Evolutionary conservation across 2,888 invertebrate species (phyloP), one percentile per base, ranked within the genome.

Genomic region (Hyppa rectilinea): DNA sequence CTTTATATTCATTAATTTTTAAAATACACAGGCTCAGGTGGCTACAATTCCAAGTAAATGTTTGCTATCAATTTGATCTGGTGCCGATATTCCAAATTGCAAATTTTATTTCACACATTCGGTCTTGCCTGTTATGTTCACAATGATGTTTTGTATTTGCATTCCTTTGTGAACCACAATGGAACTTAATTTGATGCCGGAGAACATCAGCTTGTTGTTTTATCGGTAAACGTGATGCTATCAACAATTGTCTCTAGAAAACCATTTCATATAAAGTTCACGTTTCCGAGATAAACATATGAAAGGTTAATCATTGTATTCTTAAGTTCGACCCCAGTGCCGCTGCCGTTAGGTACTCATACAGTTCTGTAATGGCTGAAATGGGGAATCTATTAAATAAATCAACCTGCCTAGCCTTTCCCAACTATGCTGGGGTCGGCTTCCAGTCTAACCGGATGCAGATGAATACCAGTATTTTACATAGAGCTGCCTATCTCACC

Each of bases 161-260:
- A 72, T 77, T 72, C 72, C 78, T 79, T 79, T 79, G 81, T 79
- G 43, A 47, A 36, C 66, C 36, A 72, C 78, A 77, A 72, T 67
- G 52, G 62, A 67, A 77, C 60, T 67, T 81, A 77, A 77, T 72
- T 81, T 67, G 63, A 81, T 64, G 72, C 60, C 62, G 34, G 45
- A 56, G 50, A 78, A 75, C 80, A 67, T 64, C 31, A 47, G 45
- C 60, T 60, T 61, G 72, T 77, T 77, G 78, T 78, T 81, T 53
- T 40, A 56, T 31, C 40, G 40, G 40, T 4, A 38, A 63, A 64
- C 81, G 81, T 81, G 78, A 64, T 58, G 58, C 62, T 38, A 45
- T 76, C 53, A 43, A 59, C 71, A 75, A 59, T 60, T 71, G 64
- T 71, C 65, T 40, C 47, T 59, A 63, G 55, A 79, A 55, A 49